These are phyloP conservation scores for Zoanthus gigantus DNA, from an alignment of 92 coral and sea anemone species.

Conservation along the genomic window DNA sequence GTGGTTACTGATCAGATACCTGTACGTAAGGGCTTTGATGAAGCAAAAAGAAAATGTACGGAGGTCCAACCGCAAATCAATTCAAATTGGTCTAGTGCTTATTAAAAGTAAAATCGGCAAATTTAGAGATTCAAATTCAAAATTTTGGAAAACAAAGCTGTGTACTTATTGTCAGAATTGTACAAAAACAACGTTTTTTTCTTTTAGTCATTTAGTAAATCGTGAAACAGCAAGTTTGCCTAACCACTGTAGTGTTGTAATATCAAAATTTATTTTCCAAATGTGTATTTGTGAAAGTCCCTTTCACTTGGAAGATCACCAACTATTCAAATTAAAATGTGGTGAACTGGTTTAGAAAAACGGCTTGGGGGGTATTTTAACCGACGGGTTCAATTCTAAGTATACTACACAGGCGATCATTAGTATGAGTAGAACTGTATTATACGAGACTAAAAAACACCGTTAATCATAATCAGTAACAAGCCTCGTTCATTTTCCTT, in stretches of 20 bases:
- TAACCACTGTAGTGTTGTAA: not conserved
- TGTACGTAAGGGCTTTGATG: not conserved
- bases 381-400: not conserved
- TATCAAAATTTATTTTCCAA: not conserved
- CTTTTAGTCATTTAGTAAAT: no score
- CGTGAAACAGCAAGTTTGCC: no score
- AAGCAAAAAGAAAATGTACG: not conserved
- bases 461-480: not conserved
- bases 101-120: slow-evolving; percentile 6
- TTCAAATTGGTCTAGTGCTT: not conserved
- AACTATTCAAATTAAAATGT: slow-evolving; percentile 1
- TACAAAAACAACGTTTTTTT: not conserved
- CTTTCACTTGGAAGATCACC: not conserved
- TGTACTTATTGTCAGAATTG: not conserved
- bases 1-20: not conserved
- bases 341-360: not conserved
- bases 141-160: slow-evolving; percentile 14
- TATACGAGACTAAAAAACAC: not conserved
- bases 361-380: not conserved
- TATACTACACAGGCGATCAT: not conserved
- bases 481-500: not conserved
- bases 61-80: slow-evolving; percentile 5
- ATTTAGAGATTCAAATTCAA: not conserved
- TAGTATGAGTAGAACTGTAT: not conserved
- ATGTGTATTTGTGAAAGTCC: not conserved